phyloP scores from a whole-genome alignment of 2,888 invertebrate species.

The Acanthosepion esculentum region DNA sequence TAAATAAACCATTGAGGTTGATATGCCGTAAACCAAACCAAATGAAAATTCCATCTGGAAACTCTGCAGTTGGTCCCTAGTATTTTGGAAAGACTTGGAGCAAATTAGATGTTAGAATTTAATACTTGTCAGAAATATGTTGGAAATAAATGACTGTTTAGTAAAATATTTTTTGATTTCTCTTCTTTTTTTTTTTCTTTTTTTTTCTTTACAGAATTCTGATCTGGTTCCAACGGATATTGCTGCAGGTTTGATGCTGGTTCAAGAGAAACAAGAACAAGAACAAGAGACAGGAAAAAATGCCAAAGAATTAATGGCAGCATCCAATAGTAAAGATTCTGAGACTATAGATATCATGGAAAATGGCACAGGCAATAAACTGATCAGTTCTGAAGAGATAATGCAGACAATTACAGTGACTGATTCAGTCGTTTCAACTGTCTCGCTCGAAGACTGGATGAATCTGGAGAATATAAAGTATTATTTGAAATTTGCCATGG shows the following conservation, averaged over 20 bases:
- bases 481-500: conserved; percentile 86
- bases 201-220: conserved; percentile 79
- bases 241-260: conserved; percentile 88
- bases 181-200: background rate
- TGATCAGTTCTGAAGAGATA: background rate
- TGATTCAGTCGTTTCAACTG: background rate
- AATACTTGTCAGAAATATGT: too few relatives aligned
- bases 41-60: too few relatives aligned
- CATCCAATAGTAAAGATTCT: background rate
- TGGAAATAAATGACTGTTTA: too few relatives aligned
- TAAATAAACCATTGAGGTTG: too few relatives aligned
- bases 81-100: too few relatives aligned
- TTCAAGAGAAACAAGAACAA: conserved; percentile 75
- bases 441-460: conserved; percentile 81
- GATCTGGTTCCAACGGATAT: conserved; percentile 92
- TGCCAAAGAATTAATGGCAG: background rate
- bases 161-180: background rate
- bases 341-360: background rate
- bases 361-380: background rate
- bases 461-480: conserved; percentile 84
- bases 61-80: too few relatives aligned
- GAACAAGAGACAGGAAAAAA: background rate
- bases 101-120: too few relatives aligned
- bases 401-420: background rate
- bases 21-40: too few relatives aligned